These are phyloP conservation scores for Gryllus longicercus DNA, from an alignment of 2,888 invertebrate genomes.

Conservation along the genomic window DNA sequence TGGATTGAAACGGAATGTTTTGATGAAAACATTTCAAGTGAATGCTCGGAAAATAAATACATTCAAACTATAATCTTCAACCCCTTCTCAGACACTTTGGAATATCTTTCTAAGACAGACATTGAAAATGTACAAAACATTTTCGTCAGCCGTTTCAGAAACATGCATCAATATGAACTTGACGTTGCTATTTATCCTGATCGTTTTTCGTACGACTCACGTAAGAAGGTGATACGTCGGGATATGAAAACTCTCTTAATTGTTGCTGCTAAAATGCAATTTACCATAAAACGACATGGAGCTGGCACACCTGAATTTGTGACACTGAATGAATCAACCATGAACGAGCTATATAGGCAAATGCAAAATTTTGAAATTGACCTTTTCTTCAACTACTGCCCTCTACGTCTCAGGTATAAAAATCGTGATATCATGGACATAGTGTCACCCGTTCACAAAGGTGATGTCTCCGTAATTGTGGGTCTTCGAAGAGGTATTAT, in stretches of 20 bases:
- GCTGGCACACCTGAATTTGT: not conserved
- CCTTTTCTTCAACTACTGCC: not conserved
- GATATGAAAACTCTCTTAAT: not conserved
- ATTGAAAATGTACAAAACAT: not conserved
- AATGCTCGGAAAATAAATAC: no score
- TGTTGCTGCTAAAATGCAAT: not conserved
- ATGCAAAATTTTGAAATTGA: not conserved
- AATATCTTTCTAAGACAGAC: not conserved
- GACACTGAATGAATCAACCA: not conserved
- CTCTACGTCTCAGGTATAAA: not conserved
- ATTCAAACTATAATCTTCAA: not conserved
- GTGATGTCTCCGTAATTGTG: not conserved
- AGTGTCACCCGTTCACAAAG: not conserved
- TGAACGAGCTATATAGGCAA: not conserved
- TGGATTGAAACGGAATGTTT: not conserved
- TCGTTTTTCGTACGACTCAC: not conserved
- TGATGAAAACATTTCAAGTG: no score
- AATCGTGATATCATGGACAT: not conserved
- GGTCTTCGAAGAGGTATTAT: not conserved
- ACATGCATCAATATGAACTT: not conserved
- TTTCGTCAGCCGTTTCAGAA: not conserved
- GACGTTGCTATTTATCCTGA: not conserved
- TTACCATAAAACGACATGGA: not conserved
- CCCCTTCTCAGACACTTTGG: not conserved
- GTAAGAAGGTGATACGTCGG: not conserved